Evolutionary conservation across 2,888 invertebrate species (phyloP), one percentile per base, ranked within the genome.

Genomic region (Agrochola lychnidis): DNA sequence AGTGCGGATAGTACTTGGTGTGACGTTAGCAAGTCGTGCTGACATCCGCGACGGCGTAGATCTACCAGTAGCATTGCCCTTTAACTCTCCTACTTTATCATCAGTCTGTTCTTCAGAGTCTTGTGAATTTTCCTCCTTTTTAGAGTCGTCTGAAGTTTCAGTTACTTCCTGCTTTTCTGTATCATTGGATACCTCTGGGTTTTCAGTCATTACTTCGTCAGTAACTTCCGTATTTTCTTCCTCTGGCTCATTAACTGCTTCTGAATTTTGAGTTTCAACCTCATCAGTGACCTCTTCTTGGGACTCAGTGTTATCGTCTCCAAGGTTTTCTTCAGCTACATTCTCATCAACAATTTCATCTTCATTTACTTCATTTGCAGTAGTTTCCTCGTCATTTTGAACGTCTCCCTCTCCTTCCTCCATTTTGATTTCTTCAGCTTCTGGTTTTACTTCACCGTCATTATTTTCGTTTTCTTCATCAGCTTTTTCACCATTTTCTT

Each of bases 1-100:
- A 0, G 95, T 95, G 42, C 89, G 91, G 16, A 95, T 89, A 3
- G 91, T 84, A 67, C 92, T 90, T 0, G 95, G 94, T 0, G 95
- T 94, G 0, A 86, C 86, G 14, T 77, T 89, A 0, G 93, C 91
- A 16, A 92, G 64, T 0, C 94, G 89, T 6, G 93, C 81, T 0
- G 95, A 93, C 0, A 88, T 77, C 25, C 94, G 89, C 0, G 91
- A 89, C 0, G 94, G 93, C 1, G 95, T 94, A 0, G 88, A 86
- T 61, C 82, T 88, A 0, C 85, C 90, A 30, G 79, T 51, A 0
- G 88, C 88, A 63, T 90, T 90, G 2, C n/a, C 78, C 56, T 89
- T 90, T 5, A 91, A 66, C 0, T 86, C 86, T 45, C 69, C 74
- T 0, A 90, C 85, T 64, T 75, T 84, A 66, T 90, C 87, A 64